Base-by-base conservation (phyloP, 2,888 invertebrate genomes). In the Megaustenia siamemsis region DNA sequence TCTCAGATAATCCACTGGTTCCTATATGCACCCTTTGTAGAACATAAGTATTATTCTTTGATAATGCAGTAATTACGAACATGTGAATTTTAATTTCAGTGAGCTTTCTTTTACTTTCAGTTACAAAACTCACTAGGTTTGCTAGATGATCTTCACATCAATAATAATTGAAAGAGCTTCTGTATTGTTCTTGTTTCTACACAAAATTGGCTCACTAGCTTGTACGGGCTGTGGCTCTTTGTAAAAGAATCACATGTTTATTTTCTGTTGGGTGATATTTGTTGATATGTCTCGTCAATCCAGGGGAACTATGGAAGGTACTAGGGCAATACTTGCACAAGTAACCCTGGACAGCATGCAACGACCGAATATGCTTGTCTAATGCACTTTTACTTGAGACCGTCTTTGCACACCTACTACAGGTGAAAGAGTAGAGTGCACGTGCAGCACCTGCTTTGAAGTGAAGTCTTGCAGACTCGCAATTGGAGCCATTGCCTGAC, bases 261-360 rank as follows among this genome's bases (percentile, higher is more conserved):
- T 93, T 94, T 87, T 94, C 94, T 15, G 92, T 90, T 6, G 93
- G 93, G 84, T 94, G 94, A 80, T 93, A 94, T 86, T 94, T 94
- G 89, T 93, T 94, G 79, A 94, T 93, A 87, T 94, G 94, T 32
- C 93, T 86, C 8, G 93, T 93, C 49, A 94, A 90, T 18, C 93
- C 94, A 0, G 93, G 93, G 0, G 93, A 93, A 82, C 93, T 94
- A 88, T 90, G 93, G 88, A 94, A 94, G 0, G 90, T 89, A 85
- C 90, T 92, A 71, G 91, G 86, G 88, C 94, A 94, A 88, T 92
- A 93, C 89, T 93, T 93, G 88, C 94, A 94, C n/a, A 90, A 86
- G 86, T 89, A 93, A 18, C 90, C 87, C 69, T 93, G 91, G 32
- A 82, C 89, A 53, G 87, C 89, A 86, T 92, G 91, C 24, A 56